Percentiles rank a stretch among this genome's conserved stretches.
Conservation (phyloP, 2,113 vertebrate genomes). For the Coryphaenoides rupestris region DNA sequence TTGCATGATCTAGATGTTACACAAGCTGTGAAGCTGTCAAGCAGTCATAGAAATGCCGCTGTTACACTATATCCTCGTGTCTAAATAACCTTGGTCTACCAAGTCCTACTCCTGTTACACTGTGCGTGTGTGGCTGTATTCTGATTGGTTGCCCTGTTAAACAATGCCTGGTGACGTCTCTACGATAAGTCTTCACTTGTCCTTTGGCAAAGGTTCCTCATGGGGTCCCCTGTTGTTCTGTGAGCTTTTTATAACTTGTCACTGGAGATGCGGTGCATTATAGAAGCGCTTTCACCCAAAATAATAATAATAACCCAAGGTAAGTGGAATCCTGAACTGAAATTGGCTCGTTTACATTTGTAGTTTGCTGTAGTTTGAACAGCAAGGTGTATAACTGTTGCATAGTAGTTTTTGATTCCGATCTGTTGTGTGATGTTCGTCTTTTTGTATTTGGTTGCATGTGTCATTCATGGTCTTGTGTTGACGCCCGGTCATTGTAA, state of each 20-base stretch:
- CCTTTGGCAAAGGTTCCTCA: slow-evolving; percentile 22
- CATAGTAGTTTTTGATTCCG: too few relatives aligned
- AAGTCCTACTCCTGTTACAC: slow-evolving; percentile 45
- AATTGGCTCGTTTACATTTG: background rate
- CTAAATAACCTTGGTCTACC: background rate
- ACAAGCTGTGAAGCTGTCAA: too few relatives aligned
- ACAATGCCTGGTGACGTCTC: slow-evolving; percentile 46
- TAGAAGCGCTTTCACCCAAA: background rate
- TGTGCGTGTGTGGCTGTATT: slow-evolving; percentile 22
- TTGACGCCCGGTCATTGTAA: too few relatives aligned
- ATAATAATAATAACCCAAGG: slow-evolving; percentile 5
- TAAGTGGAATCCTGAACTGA: slow-evolving; percentile 31
- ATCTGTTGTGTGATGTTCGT: too few relatives aligned
- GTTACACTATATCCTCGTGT: too few relatives aligned
- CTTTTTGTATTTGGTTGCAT: too few relatives aligned
- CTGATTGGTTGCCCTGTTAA: slow-evolving; percentile 49
- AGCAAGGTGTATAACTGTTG: too few relatives aligned
- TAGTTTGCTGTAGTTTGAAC: background rate
- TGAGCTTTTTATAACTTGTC: slow-evolving; percentile 10
- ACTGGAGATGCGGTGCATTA: background rate
- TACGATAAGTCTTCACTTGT: slow-evolving; percentile 41
- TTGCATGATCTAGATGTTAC: too few relatives aligned
- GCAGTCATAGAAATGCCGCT: too few relatives aligned
- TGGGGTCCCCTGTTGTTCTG: slow-evolving; percentile 12
- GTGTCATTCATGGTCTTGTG: too few relatives aligned